Percentiles rank a stretch among this genome's conserved stretches.
Evolutionary conservation across 2,888 invertebrate species (phyloP).

Genomic region (Temnothorax unifasciatus): DNA sequence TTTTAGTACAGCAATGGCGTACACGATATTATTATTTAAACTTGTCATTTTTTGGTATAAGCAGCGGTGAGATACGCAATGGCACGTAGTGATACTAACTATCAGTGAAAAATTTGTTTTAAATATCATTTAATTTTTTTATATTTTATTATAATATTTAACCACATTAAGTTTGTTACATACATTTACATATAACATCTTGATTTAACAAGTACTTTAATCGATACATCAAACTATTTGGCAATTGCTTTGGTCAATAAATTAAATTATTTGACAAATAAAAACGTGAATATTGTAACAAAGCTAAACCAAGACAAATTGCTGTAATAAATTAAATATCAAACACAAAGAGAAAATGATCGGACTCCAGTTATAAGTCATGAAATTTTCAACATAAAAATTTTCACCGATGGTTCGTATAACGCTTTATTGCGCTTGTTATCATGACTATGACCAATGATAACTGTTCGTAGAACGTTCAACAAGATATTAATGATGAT

Average conservation of each 20-base stretch:
- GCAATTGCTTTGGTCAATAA: neutral
- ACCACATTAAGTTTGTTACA: neutral
- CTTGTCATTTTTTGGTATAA: constrained; percentile 52
- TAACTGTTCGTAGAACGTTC: constrained; percentile 13
- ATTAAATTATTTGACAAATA: neutral
- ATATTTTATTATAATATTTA: neutral
- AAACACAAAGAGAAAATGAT: neutral
- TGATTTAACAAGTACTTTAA: neutral
- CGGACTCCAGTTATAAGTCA: neutral
- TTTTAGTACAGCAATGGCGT: too few species aligned
- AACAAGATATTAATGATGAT: constrained; percentile 15
- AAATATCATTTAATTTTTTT: neutral
- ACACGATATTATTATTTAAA: constrained; percentile 23
- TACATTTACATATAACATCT: neutral
- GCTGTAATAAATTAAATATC: neutral
- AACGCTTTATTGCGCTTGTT: too few species aligned
- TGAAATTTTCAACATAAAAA: too few species aligned
- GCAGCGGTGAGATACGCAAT: constrained; percentile 51
- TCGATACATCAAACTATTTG: neutral
- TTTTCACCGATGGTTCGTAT: neutral
- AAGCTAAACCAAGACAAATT: constrained; percentile 9
- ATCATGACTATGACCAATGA: neutral
- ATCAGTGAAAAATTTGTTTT: constrained; percentile 1
- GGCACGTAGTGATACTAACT: neutral
- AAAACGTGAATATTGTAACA: neutral